phyloP scores from a whole-genome alignment of 1,140 invertebrate genomes.

The Subanguina moxae region DNA sequence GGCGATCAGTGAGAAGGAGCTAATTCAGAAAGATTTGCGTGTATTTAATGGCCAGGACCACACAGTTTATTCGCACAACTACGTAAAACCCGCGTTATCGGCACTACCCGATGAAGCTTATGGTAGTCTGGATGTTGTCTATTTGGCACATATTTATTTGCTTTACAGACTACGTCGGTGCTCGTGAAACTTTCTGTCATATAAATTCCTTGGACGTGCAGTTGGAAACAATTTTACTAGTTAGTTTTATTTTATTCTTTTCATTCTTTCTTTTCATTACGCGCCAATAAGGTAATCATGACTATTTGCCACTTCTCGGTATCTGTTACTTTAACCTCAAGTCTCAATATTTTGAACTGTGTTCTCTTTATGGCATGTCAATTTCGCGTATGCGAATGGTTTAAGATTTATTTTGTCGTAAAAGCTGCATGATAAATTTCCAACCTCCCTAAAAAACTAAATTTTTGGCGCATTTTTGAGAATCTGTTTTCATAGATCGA shows the following conservation, averaged over 20 bases:
- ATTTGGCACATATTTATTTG: not conserved
- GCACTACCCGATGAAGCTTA: conserved; percentile 8
- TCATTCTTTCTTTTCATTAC: too few relatives aligned
- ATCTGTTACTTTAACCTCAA: too few relatives aligned
- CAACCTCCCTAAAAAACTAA: too few relatives aligned
- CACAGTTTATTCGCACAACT: not conserved
- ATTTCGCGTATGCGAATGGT: too few relatives aligned
- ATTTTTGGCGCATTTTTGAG: too few relatives aligned
- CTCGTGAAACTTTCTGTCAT: conserved; percentile 11
- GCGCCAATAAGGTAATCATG: too few relatives aligned
- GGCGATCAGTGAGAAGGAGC: not conserved
- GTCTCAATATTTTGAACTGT: too few relatives aligned
- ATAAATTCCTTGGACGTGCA: conserved; percentile 4
- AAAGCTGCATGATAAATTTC: too few relatives aligned
- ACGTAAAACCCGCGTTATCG: not conserved
- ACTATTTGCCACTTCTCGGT: too few relatives aligned
- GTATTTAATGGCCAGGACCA: not conserved
- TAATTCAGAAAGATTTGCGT: not conserved
- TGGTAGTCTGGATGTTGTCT: not conserved
- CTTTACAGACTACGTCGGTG: conserved; percentile 1
- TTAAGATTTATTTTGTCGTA: too few relatives aligned
- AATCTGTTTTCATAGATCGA: too few relatives aligned
- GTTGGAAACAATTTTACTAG: conserved; percentile 7
- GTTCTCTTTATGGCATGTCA: too few relatives aligned
- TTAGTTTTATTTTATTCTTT: not conserved